Percentiles rank a stretch among this genome's conserved stretches.
Conservation (phyloP, 2,888 invertebrate genomes). For the Odontothrips loti region DNA sequence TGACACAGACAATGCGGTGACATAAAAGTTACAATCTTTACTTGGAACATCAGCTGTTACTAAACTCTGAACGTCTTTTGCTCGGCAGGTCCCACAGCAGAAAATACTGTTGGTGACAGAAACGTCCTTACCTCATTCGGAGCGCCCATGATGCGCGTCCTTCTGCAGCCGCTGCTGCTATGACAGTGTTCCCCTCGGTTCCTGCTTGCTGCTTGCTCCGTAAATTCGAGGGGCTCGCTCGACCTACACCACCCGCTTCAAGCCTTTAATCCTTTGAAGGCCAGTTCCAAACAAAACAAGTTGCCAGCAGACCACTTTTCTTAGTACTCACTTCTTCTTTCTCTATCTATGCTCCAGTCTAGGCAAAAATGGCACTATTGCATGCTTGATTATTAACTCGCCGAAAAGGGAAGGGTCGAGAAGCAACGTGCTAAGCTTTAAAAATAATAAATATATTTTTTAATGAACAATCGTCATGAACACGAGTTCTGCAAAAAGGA, state of each 20-base stretch:
- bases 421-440: too few relatives aligned
- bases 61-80: background rate
- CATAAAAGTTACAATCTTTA: background rate
- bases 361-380: too few relatives aligned
- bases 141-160: constrained; percentile 3
- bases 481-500: background rate
- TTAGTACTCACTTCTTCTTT: background rate
- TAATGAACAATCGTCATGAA: too few relatives aligned
- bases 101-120: background rate
- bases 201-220: background rate
- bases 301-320: constrained; percentile 22
- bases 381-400: too few relatives aligned
- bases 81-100: background rate
- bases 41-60: background rate
- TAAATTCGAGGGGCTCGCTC: background rate
- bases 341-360: background rate
- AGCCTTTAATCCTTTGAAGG: background rate
- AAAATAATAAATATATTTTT: too few relatives aligned
- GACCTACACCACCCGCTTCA: background rate
- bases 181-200: background rate
- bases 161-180: background rate
- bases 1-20: too few relatives aligned
- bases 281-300: background rate
- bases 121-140: background rate
- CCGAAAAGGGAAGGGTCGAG: too few relatives aligned